Percentiles rank a stretch among this genome's conserved stretches.
Conservation (phyloP, 2,113 vertebrate genomes). For the Notothenia coriiceps region DNA sequence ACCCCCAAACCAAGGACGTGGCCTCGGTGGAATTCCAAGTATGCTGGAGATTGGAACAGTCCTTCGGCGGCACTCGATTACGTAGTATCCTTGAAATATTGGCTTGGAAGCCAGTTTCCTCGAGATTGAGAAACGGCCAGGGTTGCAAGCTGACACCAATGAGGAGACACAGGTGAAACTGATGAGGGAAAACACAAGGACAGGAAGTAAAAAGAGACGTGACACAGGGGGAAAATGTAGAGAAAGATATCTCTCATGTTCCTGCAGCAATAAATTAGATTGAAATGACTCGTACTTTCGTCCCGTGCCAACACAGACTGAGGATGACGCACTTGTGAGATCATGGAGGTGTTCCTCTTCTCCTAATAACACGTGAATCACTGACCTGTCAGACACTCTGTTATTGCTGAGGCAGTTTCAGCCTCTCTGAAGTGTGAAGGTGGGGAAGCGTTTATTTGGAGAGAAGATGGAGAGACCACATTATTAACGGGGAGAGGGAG, state of each 20-base stretch:
- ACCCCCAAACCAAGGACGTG: no score
- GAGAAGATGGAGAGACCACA: slow-evolving; percentile 34
- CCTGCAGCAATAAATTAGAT: slow-evolving; percentile 45
- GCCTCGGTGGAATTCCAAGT: no score
- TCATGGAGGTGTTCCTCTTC: slow-evolving; percentile 44
- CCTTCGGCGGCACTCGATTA: no score
- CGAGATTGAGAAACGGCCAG: no score
- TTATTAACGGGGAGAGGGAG: slow-evolving; percentile 49
- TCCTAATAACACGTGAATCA: slow-evolving; percentile 51
- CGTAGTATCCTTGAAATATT: no score
- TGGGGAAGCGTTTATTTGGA: slow-evolving; percentile 61
- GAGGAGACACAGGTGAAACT: no score
- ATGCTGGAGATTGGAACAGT: no score
- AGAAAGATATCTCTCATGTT: slow-evolving; percentile 2
- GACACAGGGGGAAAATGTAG: no score
- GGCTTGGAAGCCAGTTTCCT: no score
- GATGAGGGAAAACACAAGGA: no score
- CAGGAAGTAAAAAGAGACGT: no score
- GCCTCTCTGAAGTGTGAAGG: slow-evolving; percentile 46
- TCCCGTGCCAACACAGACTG: slow-evolving; percentile 28
- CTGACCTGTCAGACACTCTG: slow-evolving; percentile 52
- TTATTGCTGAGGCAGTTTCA: slow-evolving; percentile 58
- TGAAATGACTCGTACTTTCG: background rate
- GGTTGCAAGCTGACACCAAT: no score
- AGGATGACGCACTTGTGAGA: slow-evolving; percentile 38